phyloP scores from a whole-genome alignment of 2,888 invertebrate species.

The Rhingia rostrata region DNA sequence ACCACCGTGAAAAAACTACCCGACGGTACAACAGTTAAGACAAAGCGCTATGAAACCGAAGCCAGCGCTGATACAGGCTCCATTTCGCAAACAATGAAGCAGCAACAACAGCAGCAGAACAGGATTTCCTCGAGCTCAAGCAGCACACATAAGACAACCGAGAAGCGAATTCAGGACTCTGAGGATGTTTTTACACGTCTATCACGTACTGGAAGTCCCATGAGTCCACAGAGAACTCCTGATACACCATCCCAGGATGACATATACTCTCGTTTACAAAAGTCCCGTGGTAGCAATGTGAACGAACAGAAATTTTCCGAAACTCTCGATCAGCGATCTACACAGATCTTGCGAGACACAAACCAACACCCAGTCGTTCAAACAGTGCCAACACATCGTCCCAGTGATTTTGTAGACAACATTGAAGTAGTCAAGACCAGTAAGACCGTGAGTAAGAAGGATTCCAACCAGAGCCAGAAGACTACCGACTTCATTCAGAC shows the following conservation, averaged over 20 bases:
- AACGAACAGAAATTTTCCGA: conserved; percentile 61
- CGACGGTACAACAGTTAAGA: conserved; percentile 88
- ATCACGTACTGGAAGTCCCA: conserved; percentile 62
- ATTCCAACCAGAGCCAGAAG: conserved; percentile 73
- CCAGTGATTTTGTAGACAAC: conserved; percentile 79
- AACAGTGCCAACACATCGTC: conserved; percentile 45
- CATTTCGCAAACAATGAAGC: conserved; percentile 62
- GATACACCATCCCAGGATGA: conserved; percentile 45
- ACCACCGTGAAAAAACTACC: conserved; percentile 87
- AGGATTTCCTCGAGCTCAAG: conserved; percentile 66
- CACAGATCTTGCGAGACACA: conserved; percentile 59
- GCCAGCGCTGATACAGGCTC: conserved; percentile 74
- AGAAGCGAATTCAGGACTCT: conserved; percentile 64
- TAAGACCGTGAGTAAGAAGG: conserved; percentile 75
- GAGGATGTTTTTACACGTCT: conserved; percentile 75
- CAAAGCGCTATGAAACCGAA: conserved; percentile 87
- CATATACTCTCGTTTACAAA: conserved; percentile 39
- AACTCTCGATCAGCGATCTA: conserved; percentile 60
- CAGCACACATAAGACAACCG: conserved; percentile 60
- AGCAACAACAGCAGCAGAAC: conserved; percentile 71
- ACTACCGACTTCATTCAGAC: conserved; percentile 74
- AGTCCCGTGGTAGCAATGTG: conserved; percentile 29
- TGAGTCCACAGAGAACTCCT: conserved; percentile 32
- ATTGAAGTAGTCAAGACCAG: conserved; percentile 73
- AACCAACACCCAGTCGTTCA: conserved; percentile 24